Conservation (phyloP, 2,113 vertebrate species). For the Cryptomyrus ogoouensis region DNA sequence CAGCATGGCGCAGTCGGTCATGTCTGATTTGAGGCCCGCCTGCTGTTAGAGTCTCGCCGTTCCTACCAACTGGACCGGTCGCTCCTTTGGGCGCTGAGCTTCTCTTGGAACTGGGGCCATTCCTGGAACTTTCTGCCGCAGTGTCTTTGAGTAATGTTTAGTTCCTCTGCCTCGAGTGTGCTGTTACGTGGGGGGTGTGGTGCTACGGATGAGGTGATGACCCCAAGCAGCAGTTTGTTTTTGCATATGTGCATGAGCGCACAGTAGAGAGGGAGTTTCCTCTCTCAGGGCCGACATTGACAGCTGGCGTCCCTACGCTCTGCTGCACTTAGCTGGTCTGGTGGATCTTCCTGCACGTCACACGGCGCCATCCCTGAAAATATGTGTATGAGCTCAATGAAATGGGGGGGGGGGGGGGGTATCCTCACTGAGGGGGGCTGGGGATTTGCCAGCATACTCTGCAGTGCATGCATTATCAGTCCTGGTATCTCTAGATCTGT, state of each 20-base stretch:
- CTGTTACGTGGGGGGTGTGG: neutral
- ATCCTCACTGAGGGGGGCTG: neutral
- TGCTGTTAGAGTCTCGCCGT: neutral
- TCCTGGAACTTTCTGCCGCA: neutral
- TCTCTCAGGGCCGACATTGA: neutral
- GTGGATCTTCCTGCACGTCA: neutral
- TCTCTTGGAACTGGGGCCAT: neutral
- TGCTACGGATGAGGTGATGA: neutral
- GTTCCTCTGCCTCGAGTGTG: neutral
- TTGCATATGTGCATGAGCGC: neutral
- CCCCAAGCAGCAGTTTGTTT: neutral
- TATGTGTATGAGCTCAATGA: neutral
- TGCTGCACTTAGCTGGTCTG: neutral
- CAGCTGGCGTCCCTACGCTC: neutral
- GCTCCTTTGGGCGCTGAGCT: neutral
- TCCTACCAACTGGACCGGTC: neutral
- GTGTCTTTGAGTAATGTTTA: neutral
- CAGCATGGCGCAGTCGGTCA: neutral
- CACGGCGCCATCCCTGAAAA: neutral
- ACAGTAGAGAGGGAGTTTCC: neutral
- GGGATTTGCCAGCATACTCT: neutral
- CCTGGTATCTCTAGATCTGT: neutral
- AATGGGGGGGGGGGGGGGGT: neutral
- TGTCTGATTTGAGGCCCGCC: neutral
- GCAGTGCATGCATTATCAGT: neutral